Evolutionary conservation across 2,113 vertebrate species (phyloP), one percentile per base, ranked within the genome.

Genomic region (Colius striatus): DNA sequence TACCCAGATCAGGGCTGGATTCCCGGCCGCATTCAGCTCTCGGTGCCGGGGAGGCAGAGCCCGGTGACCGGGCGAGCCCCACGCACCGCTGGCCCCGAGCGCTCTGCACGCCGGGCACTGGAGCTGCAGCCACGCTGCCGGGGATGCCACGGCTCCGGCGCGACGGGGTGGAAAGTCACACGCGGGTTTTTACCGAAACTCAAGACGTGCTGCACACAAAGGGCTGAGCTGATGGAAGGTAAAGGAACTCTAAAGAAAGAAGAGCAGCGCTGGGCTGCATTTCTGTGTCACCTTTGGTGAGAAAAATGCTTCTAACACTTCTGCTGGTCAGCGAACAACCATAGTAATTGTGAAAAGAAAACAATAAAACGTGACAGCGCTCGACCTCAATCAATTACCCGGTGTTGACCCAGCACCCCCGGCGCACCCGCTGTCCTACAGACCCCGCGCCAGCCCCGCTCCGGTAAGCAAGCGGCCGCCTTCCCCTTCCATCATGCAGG

Each of bases 1-100:
- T 36, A 7, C 67, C 47, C 6, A 0, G 19, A 27, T 0, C 2
- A 0, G 19, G 38, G 26, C 25, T 43, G 20, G 1, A 36, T 55
- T 63, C 53, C 78, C 13, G 0, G 6, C 4, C 2, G 13, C 1
- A 11, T 4, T 16, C 6, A 2, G 17, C 34, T 13, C 58, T 7
- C 13, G 2, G 47, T 4, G 2, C 38, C 3, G 2, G 38, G 4
- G 32, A 77, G 45, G 8, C 34, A 3, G 61, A 62, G 13, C 25
- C 57, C n/a, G 6, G 74, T 2, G 13, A 43, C 32, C 32, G 13
- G 65, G 51, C 3, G 29, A 51, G 53, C 50, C 58, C 80, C 29
- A 3, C 1, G 1, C 3, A 1, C 61, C 15, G 22, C 50, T 26
- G 7, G 3, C 7, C 29, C 86, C 16, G 1, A 14, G 38, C 5